Evolutionary conservation across 2,113 vertebrate genomes (phyloP).

Genomic region (Martes martes): DNA sequence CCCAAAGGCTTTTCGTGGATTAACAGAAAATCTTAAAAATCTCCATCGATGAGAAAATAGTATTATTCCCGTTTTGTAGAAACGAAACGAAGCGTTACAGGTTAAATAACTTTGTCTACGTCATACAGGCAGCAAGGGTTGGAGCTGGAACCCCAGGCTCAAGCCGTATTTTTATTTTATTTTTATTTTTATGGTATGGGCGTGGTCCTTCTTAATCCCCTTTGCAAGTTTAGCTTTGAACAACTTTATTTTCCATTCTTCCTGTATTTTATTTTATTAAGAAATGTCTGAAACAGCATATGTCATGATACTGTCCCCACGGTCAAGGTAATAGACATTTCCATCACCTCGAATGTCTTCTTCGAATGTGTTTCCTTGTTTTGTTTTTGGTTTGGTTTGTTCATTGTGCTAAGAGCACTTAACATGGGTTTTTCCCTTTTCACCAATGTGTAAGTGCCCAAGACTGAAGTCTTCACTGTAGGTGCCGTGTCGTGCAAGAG

Average conservation of each 20-base stretch:
- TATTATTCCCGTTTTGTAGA: neutral
- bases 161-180: neutral
- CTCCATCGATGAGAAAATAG: neutral
- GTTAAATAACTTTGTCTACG: neutral
- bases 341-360: neutral
- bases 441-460: neutral
- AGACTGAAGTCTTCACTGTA: too few species aligned
- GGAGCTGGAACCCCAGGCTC: neutral
- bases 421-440: neutral
- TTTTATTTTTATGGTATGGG: neutral
- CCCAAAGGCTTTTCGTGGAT: neutral
- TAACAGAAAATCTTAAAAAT: neutral
- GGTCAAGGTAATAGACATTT: too few species aligned
- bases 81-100: neutral
- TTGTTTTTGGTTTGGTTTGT: neutral
- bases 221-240: neutral
- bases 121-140: neutral
- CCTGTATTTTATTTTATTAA: neutral
- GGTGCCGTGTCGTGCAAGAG: neutral
- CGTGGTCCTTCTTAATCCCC: neutral
- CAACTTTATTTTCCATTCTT: neutral
- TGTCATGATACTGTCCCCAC: rapidly evolving
- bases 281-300: neutral
- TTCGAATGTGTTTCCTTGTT: neutral
- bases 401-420: neutral